phyloP scores from a whole-genome alignment of 2,113 vertebrate species.

The Petrocephalus microphthalmus region DNA sequence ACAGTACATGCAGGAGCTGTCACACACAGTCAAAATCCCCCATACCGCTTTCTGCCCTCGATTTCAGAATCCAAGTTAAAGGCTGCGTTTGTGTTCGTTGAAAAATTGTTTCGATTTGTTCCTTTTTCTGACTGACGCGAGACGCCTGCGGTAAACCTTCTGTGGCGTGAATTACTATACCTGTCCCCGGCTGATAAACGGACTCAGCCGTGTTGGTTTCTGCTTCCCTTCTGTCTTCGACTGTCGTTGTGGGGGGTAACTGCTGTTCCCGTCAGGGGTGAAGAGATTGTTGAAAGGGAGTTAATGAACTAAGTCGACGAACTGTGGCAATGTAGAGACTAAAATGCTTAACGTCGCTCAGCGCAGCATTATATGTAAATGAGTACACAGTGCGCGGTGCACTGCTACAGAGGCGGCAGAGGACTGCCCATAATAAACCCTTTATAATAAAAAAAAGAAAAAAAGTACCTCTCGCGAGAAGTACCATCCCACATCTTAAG shows the following conservation, averaged over 20 bases:
- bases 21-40: constrained; percentile 7
- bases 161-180: constrained; percentile 29
- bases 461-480: constrained; percentile 44
- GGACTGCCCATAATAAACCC: constrained; percentile 38
- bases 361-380: constrained; percentile 18
- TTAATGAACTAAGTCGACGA: neutral
- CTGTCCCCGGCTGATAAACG: constrained; percentile 30
- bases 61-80: neutral
- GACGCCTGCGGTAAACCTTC: neutral
- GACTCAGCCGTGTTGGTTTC: constrained; percentile 20
- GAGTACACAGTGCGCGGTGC: neutral
- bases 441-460: constrained; percentile 22
- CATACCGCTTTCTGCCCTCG: neutral
- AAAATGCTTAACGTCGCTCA: constrained; percentile 25
- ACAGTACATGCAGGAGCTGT: neutral
- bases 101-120: neutral
- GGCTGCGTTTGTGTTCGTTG: neutral
- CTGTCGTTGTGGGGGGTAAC: constrained; percentile 29
- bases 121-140: neutral
- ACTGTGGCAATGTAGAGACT: constrained; percentile 15
- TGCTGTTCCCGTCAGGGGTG: constrained; percentile 17
- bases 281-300: neutral
- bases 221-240: constrained; percentile 29
- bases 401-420: constrained; percentile 31
- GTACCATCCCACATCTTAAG: neutral